Conservation (phyloP, 2,888 invertebrate species). For the Ormyrus nitidulus region DNA sequence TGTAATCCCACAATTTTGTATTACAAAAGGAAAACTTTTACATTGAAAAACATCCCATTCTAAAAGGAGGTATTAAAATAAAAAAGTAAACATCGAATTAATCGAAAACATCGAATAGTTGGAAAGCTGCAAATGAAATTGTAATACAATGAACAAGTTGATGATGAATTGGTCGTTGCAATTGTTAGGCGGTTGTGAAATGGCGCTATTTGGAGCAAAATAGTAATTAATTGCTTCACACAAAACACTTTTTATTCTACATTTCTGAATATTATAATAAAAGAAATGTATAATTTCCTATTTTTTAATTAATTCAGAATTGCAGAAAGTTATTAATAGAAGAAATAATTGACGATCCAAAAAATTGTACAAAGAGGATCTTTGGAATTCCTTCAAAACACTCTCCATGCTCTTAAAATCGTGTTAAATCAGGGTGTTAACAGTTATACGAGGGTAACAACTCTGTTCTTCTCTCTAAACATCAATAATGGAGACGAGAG, state of each 20-base stretch:
- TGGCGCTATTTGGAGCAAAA: not conserved
- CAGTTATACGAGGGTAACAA: too few relatives aligned
- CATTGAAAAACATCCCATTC: not conserved
- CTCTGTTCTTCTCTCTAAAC: not conserved
- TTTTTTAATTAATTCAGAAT: too few relatives aligned
- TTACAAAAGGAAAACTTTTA: not conserved
- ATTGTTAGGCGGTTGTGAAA: not conserved
- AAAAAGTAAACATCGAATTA: conserved; percentile 31
- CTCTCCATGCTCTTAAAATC: too few relatives aligned
- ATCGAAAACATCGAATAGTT: conserved; percentile 45
- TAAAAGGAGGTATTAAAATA: not conserved
- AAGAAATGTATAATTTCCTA: too few relatives aligned
- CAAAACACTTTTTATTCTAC: not conserved
- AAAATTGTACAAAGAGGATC: too few relatives aligned
- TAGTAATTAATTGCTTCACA: conserved; percentile 13
- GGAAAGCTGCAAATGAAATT: conserved; percentile 33
- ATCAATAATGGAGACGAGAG: not conserved
- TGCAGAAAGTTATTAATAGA: too few relatives aligned
- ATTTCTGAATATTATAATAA: too few relatives aligned
- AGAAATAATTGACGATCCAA: too few relatives aligned
- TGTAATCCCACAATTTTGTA: conserved; percentile 57
- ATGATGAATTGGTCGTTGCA: conserved; percentile 22
- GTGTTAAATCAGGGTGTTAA: too few relatives aligned
- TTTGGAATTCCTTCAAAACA: too few relatives aligned
- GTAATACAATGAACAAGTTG: conserved; percentile 10